Conservation (phyloP, 2,797 vertebrate species). For the Tamandua tetradactyla region DNA sequence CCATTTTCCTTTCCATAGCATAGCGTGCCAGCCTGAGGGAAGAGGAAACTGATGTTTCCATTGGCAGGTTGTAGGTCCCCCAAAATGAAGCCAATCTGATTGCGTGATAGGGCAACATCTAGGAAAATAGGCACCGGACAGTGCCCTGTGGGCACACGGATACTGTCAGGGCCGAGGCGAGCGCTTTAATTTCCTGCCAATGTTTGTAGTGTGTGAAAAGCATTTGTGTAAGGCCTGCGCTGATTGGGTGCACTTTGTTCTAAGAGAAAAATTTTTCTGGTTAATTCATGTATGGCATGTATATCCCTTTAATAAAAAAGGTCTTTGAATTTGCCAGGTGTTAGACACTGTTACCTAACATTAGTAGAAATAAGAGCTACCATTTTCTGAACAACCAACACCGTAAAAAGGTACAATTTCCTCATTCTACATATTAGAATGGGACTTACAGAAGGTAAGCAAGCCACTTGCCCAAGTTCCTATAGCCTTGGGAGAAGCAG, state of each 20-base stretch:
- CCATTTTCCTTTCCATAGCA: constrained; percentile 47
- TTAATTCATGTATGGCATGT: background rate
- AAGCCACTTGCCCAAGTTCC: background rate
- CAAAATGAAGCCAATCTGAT: background rate
- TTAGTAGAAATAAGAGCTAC: background rate
- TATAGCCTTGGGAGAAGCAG: background rate
- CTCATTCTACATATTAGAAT: background rate
- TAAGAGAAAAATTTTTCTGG: background rate
- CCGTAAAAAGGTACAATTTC: background rate
- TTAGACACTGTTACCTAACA: background rate
- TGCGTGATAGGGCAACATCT: background rate
- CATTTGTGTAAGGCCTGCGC: constrained; percentile 36
- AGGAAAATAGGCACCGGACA: constrained; percentile 42
- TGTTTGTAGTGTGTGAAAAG: constrained; percentile 33
- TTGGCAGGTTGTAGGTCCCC: constrained; percentile 61
- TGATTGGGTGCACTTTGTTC: constrained; percentile 11
- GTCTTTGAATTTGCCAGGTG: background rate
- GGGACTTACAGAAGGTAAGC: background rate
- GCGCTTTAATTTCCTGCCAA: constrained; percentile 54
- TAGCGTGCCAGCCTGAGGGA: background rate
- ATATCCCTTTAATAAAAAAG: background rate
- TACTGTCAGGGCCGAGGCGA: background rate
- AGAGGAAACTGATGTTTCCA: constrained; percentile 67
- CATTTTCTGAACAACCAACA: background rate
- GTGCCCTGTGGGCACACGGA: background rate